A percentile compares a stretch with the other conserved stretches of the same genome.
These are phyloP conservation scores for Macrobrachium nipponense DNA, from an alignment of 1,140 invertebrate genomes.

Conservation along the genomic window DNA sequence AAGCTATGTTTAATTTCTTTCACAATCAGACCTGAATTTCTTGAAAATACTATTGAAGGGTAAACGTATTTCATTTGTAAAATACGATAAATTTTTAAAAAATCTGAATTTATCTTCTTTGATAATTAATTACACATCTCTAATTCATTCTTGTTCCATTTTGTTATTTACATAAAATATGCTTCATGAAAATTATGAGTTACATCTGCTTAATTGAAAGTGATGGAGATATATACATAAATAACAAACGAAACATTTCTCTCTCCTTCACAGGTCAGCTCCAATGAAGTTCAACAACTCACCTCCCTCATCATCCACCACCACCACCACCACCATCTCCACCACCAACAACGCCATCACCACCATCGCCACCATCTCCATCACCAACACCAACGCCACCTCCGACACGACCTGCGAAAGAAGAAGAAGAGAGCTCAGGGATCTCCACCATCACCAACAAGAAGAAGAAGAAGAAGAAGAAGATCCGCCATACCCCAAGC, in stretches of 20 bases:
- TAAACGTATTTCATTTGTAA: no score
- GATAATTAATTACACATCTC: no score
- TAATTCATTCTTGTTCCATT: no score
- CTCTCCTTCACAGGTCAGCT: slow-evolving; percentile 27
- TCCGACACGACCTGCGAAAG: neutral
- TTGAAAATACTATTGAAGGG: no score
- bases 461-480: neutral
- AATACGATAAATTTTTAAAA: no score
- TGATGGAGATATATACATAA: no score
- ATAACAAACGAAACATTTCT: neutral
- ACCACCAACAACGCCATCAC: slow-evolving; percentile 22
- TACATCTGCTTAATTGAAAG: no score
- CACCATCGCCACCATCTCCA: neutral
- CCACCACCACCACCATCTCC: neutral
- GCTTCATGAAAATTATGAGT: no score
- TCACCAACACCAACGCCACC: slow-evolving; percentile 6
- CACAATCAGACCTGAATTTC: no score
- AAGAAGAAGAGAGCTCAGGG: neutral
- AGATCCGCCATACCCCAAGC: neutral
- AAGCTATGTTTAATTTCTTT: no score
- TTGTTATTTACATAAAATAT: no score
- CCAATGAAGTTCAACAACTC: slow-evolving; percentile 37
- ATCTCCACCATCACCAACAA: slow-evolving; percentile 16
- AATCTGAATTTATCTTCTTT: no score
- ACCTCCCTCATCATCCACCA: slow-evolving; percentile 18